Conservation (phyloP, 2,113 vertebrate genomes). For the Ailurus styani region DNA sequence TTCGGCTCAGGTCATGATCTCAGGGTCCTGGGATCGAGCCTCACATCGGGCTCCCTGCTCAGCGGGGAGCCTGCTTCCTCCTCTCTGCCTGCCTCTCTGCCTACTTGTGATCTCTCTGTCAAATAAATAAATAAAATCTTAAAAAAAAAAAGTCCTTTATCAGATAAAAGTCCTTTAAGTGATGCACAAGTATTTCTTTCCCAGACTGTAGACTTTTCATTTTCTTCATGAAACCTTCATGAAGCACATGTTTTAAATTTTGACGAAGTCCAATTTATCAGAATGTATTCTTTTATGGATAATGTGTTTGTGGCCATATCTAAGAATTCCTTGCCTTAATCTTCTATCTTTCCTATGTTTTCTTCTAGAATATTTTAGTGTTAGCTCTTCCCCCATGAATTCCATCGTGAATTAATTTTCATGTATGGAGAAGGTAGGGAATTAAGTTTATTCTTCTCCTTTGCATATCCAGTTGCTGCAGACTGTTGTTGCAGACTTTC, state of each 20-base stretch:
- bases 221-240: background rate
- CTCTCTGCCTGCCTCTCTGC: too few relatives aligned
- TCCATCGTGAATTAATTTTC: background rate
- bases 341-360: background rate
- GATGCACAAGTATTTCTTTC: background rate
- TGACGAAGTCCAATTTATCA: background rate
- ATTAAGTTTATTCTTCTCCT: background rate
- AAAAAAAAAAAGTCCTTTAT: background rate
- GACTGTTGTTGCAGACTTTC: background rate
- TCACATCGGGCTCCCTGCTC: too few relatives aligned
- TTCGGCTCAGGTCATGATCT: too few relatives aligned
- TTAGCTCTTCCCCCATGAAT: background rate
- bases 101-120: too few relatives aligned
- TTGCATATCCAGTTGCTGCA: fast-evolving
- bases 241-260: background rate
- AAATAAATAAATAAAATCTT: too few relatives aligned
- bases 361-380: background rate
- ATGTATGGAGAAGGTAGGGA: background rate
- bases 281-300: background rate
- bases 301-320: background rate
- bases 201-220: background rate
- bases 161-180: background rate
- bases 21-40: too few relatives aligned
- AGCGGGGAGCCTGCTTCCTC: too few relatives aligned
- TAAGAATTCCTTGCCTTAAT: background rate